These are phyloP conservation scores for Crotalus tigris DNA, from an alignment of 2,113 vertebrate species.

Conservation along the genomic window DNA sequence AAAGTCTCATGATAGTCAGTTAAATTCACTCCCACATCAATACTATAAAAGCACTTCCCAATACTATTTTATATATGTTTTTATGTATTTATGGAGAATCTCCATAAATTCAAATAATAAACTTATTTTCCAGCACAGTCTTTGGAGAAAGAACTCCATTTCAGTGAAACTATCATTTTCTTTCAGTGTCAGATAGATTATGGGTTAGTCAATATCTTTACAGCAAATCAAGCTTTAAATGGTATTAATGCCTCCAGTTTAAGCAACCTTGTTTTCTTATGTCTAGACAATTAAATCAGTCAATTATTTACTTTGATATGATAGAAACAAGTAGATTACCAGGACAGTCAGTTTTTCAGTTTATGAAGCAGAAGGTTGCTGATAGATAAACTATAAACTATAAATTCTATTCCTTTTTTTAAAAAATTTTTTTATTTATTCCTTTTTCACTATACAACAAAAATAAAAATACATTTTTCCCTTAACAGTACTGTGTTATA, in stretches of 20 bases:
- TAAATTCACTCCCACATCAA: not conserved
- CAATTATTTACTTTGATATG: not conserved
- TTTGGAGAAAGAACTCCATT: not conserved
- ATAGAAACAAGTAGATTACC: conserved; percentile 13
- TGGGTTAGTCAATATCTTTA: not conserved
- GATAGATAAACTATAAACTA: not conserved
- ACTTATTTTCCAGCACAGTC: not conserved
- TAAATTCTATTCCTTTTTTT: not conserved
- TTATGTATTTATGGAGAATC: not conserved
- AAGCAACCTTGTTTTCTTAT: not conserved
- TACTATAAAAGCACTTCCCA: not conserved
- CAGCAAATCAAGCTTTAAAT: not conserved
- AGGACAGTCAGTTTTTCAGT: not conserved
- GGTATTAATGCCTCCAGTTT: not conserved
- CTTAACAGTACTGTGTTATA: no score
- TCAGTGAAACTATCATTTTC: not conserved
- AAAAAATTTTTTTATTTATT: no score
- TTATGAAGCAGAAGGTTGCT: not conserved
- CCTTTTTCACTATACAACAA: no score
- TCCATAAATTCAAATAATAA: not conserved
- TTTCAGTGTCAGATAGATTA: not conserved
- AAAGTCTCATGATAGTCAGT: not conserved
- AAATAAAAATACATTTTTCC: no score
- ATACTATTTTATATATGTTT: not conserved
- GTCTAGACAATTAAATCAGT: conserved; percentile 4